A percentile compares a stretch with the other conserved stretches of the same genome.
Conservation (phyloP, 2,113 vertebrate species). For the Nycticebus coucang region DNA sequence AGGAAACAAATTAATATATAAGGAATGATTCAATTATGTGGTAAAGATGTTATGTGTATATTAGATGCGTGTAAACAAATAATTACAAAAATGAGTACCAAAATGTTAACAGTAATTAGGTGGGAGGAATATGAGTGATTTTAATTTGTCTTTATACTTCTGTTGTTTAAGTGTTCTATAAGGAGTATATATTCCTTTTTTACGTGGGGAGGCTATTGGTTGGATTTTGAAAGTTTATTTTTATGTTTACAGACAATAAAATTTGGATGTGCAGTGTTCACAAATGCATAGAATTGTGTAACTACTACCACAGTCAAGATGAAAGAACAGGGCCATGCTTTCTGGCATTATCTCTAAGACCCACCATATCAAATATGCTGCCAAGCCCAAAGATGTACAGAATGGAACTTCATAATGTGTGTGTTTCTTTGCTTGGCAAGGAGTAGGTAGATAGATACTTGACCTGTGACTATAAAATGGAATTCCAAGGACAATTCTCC, state of each 20-base stretch:
- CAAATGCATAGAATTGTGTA: background rate
- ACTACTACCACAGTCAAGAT: background rate
- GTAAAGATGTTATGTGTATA: background rate
- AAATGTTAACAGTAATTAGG: background rate
- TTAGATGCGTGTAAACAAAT: background rate
- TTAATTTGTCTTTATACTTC: constrained; percentile 40
- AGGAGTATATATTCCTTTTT: constrained; percentile 20
- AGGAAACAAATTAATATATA: background rate
- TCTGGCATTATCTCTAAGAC: background rate
- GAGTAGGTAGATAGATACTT: background rate
- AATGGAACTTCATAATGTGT: background rate
- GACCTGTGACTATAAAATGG: constrained; percentile 53
- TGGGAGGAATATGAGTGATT: background rate
- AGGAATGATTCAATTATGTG: background rate
- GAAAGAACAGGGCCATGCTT: background rate
- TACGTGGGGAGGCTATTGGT: background rate
- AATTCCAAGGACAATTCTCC: background rate
- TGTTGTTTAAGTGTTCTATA: background rate
- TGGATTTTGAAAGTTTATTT: constrained; percentile 43
- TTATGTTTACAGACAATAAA: constrained; percentile 13
- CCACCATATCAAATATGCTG: background rate
- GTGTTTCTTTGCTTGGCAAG: constrained; percentile 38
- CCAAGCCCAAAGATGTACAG: background rate
- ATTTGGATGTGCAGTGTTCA: background rate
- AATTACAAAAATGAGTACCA: background rate